A percentile compares a stretch with the other conserved stretches of the same genome.
These are phyloP conservation scores for Pocota personata DNA, from an alignment of 2,888 invertebrate species.

Conservation along the genomic window DNA sequence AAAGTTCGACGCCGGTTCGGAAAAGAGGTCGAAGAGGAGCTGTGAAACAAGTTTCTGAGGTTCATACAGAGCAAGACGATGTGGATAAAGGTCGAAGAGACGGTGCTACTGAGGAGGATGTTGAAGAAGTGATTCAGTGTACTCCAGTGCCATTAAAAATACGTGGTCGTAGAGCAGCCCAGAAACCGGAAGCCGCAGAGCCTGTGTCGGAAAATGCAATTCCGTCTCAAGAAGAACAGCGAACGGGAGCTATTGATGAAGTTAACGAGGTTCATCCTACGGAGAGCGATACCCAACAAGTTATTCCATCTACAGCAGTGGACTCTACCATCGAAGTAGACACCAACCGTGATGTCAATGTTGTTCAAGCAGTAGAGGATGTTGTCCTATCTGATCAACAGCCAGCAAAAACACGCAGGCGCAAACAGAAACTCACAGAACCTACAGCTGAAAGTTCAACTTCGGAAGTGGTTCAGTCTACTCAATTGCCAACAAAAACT, in stretches of 20 bases:
- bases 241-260: background rate
- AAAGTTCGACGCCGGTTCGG: background rate
- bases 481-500: background rate
- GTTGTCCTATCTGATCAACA: too few relatives aligned
- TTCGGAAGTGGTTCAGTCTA: background rate
- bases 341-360: too few relatives aligned
- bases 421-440: too few relatives aligned
- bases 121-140: background rate
- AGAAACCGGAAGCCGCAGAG: background rate
- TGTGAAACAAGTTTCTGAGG: background rate
- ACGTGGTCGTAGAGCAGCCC: background rate
- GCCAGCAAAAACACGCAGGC: too few relatives aligned
- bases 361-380: too few relatives aligned
- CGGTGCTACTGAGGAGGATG: background rate
- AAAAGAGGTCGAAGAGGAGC: constrained; percentile 15
- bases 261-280: background rate
- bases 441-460: background rate
- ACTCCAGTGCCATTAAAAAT: background rate
- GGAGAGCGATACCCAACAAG: too few relatives aligned
- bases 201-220: background rate
- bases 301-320: background rate
- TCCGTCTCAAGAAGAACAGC: background rate
- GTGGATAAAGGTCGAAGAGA: background rate
- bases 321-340: background rate
- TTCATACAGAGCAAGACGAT: background rate